Percentiles rank a stretch among this genome's conserved stretches.
Conservation (phyloP, 1,140 invertebrate genomes). For the Galleria mellonella region DNA sequence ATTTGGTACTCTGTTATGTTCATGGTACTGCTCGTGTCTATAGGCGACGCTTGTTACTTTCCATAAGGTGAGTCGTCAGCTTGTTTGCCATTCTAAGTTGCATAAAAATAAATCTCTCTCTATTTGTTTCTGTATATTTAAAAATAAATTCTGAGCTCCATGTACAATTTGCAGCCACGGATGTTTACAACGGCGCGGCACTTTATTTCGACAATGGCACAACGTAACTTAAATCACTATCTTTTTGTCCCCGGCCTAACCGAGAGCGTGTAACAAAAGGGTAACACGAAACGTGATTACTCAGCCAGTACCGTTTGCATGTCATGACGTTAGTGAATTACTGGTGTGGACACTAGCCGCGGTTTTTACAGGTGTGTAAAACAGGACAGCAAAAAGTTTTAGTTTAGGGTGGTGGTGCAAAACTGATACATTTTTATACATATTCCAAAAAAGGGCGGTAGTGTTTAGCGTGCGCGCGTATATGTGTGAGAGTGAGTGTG, state of each 20-base stretch:
- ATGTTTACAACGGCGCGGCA: background rate
- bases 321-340: slow-evolving; percentile 55
- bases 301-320: slow-evolving; percentile 45
- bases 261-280: slow-evolving; percentile 36
- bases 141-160: background rate
- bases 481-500: too few relatives aligned
- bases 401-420: slow-evolving; percentile 10
- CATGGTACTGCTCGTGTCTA: too few relatives aligned
- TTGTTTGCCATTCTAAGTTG: too few relatives aligned
- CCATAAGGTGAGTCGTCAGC: too few relatives aligned
- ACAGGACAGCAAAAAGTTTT: slow-evolving; percentile 44
- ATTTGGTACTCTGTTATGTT: too few relatives aligned
- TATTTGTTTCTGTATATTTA: too few relatives aligned
- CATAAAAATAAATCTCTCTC: too few relatives aligned
- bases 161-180: slow-evolving; percentile 4
- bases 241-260: slow-evolving; percentile 36
- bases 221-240: slow-evolving; percentile 38
- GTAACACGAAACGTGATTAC: slow-evolving; percentile 58
- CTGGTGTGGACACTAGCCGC: slow-evolving; percentile 24
- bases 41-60: too few relatives aligned
- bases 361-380: slow-evolving; percentile 50
- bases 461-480: too few relatives aligned
- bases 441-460: too few relatives aligned
- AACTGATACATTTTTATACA: too few relatives aligned
- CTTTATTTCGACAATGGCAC: slow-evolving; percentile 21